Conservation (phyloP, 2,797 vertebrate species). For the Luscinia megarhynchos region DNA sequence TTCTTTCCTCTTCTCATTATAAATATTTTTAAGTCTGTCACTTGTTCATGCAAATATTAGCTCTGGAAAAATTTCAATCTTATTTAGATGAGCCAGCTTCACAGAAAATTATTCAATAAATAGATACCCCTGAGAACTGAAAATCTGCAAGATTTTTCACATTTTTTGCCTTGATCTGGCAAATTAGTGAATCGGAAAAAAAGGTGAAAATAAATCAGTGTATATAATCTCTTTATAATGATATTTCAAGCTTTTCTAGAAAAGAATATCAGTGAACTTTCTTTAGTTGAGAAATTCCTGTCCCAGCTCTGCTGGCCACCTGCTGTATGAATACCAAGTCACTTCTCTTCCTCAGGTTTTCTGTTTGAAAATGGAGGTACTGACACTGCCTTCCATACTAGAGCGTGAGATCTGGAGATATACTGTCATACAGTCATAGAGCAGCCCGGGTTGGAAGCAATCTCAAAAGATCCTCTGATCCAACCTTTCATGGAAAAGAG, state of each 20-base stretch:
- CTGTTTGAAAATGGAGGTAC: not conserved
- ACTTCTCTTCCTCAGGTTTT: not conserved
- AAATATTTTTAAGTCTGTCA: not conserved
- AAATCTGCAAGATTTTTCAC: not conserved
- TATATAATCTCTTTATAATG: not conserved
- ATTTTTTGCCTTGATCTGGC: not conserved
- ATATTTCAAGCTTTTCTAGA: not conserved
- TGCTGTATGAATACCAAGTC: not conserved
- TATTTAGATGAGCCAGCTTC: not conserved
- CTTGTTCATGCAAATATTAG: not conserved
- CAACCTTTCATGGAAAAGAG: not conserved
- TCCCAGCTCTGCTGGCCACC: not conserved
- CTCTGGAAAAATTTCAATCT: not conserved
- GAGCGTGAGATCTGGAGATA: not conserved
- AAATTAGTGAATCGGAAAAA: not conserved
- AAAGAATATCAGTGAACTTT: not conserved
- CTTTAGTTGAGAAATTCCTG: not conserved
- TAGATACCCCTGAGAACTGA: not conserved
- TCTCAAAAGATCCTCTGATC: not conserved
- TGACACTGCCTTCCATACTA: not conserved
- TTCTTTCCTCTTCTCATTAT: not conserved
- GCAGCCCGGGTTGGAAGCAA: not conserved
- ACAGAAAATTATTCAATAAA: not conserved
- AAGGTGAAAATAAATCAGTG: not conserved
- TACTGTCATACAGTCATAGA: not conserved